phyloP scores from a whole-genome alignment of 2,113 vertebrate genomes.

The Ceyx cyanopectus region DNA sequence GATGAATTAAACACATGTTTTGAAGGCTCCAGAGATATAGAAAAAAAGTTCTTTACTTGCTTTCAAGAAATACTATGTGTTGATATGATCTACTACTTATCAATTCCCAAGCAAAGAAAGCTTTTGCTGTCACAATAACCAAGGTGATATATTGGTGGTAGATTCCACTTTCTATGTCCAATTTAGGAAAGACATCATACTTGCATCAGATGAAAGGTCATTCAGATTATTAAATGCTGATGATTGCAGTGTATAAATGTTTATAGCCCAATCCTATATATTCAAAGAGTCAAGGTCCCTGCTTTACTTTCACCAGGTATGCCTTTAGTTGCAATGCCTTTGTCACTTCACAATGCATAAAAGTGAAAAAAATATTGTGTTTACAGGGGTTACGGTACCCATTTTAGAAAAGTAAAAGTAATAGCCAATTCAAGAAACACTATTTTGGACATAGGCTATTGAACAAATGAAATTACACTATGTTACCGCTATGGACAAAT shows the following conservation, averaged over 20 bases:
- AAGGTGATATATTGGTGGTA: neutral
- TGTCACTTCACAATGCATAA: neutral
- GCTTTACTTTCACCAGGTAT: neutral
- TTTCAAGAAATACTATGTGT: neutral
- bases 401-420: constrained; percentile 5
- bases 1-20: neutral
- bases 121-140: neutral
- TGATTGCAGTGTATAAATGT: too few relatives aligned
- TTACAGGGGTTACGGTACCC: neutral
- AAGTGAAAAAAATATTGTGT: neutral
- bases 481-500: constrained; percentile 52
- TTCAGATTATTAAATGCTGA: neutral
- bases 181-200: neutral
- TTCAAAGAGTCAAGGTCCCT: neutral
- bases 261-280: neutral
- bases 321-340: neutral
- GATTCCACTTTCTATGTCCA: neutral
- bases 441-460: neutral
- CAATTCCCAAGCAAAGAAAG: neutral
- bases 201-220: neutral
- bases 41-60: neutral
- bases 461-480: constrained; percentile 42
- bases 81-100: neutral
- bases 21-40: neutral
- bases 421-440: neutral